Evolutionary conservation across 2,888 invertebrate species (phyloP), one percentile per base, ranked within the genome.

Genomic region (Leistus spinibarbis): DNA sequence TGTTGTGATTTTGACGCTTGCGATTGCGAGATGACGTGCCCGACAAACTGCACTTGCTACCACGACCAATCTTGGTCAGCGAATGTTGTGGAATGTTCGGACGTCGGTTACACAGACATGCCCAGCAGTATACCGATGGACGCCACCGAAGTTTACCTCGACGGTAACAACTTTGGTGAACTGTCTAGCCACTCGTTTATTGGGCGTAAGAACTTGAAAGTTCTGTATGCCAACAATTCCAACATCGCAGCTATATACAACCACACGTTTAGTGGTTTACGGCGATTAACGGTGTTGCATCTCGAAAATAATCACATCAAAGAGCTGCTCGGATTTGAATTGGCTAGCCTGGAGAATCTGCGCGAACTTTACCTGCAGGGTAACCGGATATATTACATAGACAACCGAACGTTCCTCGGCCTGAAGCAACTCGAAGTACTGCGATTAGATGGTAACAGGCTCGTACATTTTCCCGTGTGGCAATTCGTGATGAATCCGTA

Each of bases 1-100:
- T 98, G 98, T 87, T 98, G 98, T 87, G 96, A 97, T 85, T 98
- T 96, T 86, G 97, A 96, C 85, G 96, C 96, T 69, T 98, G 98
- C 88, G 98, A 98, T 87, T 98, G 98, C 88, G 95, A 97, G 88
- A 97, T 97, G 95, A 96, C 95, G 79, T 98, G 98, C 85, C 98
- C 98, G 65, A 90, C 90, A 63, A 95, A 96, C 85, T 98, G 98
- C 88, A 94, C 94, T 76, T 98, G 98, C 84, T 97, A 96, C 88
- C 96, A 96, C 84, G 97, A 98, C 87, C 94, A 95, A 83, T 92
- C 94, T 71, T 97, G 97, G 96, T 92, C 94, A 19, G 94, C 95
- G 1, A 97, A 97, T 84, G 94, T 97, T 79, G 96, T 97, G 79
- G 95, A 96, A 86, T 97, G 97, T 86, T 95, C 95, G 17, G 91